A percentile compares a stretch with the other conserved stretches of the same genome.
These are phyloP conservation scores for Salticus scenicus DNA, from an alignment of 2,888 invertebrate genomes.

Conservation along the genomic window DNA sequence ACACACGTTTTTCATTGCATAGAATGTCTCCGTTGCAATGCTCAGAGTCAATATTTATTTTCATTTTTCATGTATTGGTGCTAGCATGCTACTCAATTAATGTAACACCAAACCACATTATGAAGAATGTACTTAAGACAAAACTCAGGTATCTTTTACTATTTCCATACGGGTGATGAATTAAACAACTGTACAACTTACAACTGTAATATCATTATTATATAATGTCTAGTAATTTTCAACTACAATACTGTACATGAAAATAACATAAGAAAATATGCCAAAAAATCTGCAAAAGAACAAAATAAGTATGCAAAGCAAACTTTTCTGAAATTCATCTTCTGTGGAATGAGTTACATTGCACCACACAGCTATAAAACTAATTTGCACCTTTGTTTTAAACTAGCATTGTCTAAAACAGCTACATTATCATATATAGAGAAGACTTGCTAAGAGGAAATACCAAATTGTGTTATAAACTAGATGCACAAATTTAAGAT, in stretches of 20 bases:
- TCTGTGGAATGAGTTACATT: constrained; percentile 42
- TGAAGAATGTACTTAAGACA: neutral
- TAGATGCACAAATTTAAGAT: constrained; percentile 39
- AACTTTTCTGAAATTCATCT: constrained; percentile 46
- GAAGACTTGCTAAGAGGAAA: constrained; percentile 53
- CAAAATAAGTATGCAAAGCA: too few species aligned
- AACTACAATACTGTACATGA: too few species aligned
- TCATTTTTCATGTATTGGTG: constrained; percentile 28
- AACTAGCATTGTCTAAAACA: constrained; percentile 38
- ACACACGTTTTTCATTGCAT: constrained; percentile 55
- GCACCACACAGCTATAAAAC: constrained; percentile 34
- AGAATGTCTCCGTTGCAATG: constrained; percentile 46
- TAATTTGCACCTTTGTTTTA: constrained; percentile 25
- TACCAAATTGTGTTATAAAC: constrained; percentile 37
- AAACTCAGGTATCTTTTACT: too few species aligned
- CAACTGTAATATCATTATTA: too few species aligned
- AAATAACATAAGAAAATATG: too few species aligned
- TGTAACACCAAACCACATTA: constrained; percentile 33
- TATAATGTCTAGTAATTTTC: too few species aligned
- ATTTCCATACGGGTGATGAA: too few species aligned
- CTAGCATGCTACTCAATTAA: constrained; percentile 27
- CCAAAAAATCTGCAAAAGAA: too few species aligned
- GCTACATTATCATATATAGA: constrained; percentile 41
- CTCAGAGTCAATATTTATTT: constrained; percentile 35
- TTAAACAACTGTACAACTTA: too few species aligned